Evolutionary conservation across 2,888 invertebrate genomes (phyloP).

Genomic region (Acanthopleura granulata): DNA sequence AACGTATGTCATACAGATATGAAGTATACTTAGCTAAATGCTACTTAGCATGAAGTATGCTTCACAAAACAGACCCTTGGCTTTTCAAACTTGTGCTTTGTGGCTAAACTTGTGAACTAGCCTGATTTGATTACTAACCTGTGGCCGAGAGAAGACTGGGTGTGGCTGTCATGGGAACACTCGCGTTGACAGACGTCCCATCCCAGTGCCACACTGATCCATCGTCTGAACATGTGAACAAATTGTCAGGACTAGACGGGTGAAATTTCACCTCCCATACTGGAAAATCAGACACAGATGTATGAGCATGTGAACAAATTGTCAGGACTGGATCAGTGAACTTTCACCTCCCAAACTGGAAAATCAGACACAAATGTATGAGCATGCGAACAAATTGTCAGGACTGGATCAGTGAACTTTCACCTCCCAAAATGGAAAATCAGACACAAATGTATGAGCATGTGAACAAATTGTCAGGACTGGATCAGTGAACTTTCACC

Average conservation of each 20-base stretch:
- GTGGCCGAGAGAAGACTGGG: constrained; percentile 36
- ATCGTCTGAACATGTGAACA: constrained; percentile 84
- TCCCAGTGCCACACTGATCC: constrained; percentile 95
- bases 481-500: no score
- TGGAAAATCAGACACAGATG: constrained; percentile 41
- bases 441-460: no score
- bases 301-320: background rate
- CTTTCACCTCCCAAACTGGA: no score
- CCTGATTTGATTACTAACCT: constrained; percentile 29
- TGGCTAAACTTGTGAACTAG: background rate
- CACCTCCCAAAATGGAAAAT: no score
- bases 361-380: no score
- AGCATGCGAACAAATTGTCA: no score
- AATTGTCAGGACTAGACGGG: constrained; percentile 85
- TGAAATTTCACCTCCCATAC: constrained; percentile 92
- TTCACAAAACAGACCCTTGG: no score
- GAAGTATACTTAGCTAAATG: no score
- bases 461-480: no score
- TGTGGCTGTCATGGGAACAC: constrained; percentile 22
- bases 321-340: background rate
- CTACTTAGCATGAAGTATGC: no score
- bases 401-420: no score
- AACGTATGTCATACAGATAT: no score
- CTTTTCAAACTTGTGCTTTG: background rate
- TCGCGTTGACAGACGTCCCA: constrained; percentile 34